Evolutionary conservation across 1,140 invertebrate species (phyloP), one percentile per base, ranked within the genome.

Genomic region (Sycobia sp.): DNA sequence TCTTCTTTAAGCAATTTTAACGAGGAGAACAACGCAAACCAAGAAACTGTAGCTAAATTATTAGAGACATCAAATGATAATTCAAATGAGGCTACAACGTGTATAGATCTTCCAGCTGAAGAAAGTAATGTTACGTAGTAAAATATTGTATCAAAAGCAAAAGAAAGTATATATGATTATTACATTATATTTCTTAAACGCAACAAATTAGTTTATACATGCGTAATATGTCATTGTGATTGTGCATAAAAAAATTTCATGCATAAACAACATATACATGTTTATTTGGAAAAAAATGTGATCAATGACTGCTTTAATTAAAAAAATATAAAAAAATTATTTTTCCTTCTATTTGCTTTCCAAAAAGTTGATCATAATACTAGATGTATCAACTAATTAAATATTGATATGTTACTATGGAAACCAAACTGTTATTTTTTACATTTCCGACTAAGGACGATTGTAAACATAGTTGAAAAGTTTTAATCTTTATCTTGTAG

Each of bases 191-290:
- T 65, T 65, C 55, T 53, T 58, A 58, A 65, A 57, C 62, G 55
- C 62, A 65, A 65, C 62, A 65, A 65, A 65, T 65, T 65, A 65
- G 62, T 65, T 65, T 63, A 63, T 41, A 63, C 57, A 44, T 63
- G 47, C 47, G 61, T 63, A 57, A 57, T 55, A 62, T 63, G 61
- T 63, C 61, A 49, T 62, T 62, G 60, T 65, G 59, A 65, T 54
- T 46, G 47, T 65, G 49, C 62, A 59, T 49, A 65, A 55, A 57
- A 59, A 63, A 63, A 56, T 56, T 63, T 57, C n/a, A 20, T 57
- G 53, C 29, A 20, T 29, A 58, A 58, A 50, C 49, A 59, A 58
- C 49, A 53, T 58, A 49, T 65, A 58, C 51, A 65, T 65, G 62
- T 58, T 65, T 53, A 59, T 58, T 58, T 29, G 39, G 51, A 64